Conservation (phyloP, 1,140 invertebrate species). For the Paralvinella palmiformis region DNA sequence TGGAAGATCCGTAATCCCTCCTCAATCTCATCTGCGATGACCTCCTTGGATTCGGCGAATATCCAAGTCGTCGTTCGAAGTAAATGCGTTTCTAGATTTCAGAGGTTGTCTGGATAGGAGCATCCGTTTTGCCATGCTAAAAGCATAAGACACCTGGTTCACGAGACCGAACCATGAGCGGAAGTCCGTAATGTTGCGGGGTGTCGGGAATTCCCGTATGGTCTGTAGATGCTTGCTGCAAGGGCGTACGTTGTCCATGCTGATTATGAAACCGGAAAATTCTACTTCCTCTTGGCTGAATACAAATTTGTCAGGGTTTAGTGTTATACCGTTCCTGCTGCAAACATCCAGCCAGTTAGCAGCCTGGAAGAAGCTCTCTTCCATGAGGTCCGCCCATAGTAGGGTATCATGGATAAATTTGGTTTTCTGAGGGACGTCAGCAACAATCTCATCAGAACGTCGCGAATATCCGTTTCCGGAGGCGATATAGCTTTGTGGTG, state of each 20-base stretch:
- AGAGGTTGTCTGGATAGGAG: constrained; percentile 16
- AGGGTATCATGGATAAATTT: constrained; percentile 27
- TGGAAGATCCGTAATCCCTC: constrained; percentile 28
- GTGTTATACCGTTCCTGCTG: constrained; percentile 24
- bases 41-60: constrained; percentile 21
- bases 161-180: constrained; percentile 30
- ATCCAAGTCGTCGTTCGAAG: constrained; percentile 20
- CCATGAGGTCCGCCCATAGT: constrained; percentile 21
- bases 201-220: constrained; percentile 4
- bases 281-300: constrained; percentile 27
- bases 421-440: constrained; percentile 23
- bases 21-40: constrained; percentile 25
- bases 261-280: constrained; percentile 30
- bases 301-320: constrained; percentile 30
- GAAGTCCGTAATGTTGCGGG: constrained; percentile 19
- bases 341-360: constrained; percentile 24
- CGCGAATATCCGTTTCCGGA: constrained; percentile 23
- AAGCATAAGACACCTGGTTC: constrained; percentile 28
- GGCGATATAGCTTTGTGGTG: constrained; percentile 31
- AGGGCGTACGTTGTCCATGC: constrained; percentile 17
- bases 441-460: constrained; percentile 23
- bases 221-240: constrained; percentile 20
- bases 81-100: not conserved
- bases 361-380: constrained; percentile 23
- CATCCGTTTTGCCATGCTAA: constrained; percentile 20